These are phyloP conservation scores for Capromys pilorides DNA, from an alignment of 2,797 vertebrate species.

Conservation along the genomic window DNA sequence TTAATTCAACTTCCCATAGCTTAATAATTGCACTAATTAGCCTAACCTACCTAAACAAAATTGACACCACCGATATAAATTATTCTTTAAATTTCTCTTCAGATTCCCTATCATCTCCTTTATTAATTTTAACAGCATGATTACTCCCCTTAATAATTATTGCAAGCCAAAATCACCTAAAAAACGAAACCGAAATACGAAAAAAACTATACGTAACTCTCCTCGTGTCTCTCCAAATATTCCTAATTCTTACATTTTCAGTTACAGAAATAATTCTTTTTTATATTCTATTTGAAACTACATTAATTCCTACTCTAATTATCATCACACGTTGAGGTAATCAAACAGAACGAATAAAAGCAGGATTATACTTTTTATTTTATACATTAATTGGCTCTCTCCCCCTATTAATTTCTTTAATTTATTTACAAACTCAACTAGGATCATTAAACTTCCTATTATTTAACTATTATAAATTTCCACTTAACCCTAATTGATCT, in stretches of 20 bases:
- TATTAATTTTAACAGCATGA: too few relatives aligned
- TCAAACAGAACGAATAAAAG: neutral
- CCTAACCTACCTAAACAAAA: too few relatives aligned
- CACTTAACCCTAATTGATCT: too few relatives aligned
- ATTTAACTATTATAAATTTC: rapidly evolving
- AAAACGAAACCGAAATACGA: too few relatives aligned
- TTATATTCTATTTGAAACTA: neutral
- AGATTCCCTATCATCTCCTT: too few relatives aligned
- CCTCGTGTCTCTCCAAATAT: neutral
- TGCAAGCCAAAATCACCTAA: neutral
- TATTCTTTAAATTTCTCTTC: too few relatives aligned
- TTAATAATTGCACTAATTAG: too few relatives aligned
- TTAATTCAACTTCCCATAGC: too few relatives aligned
- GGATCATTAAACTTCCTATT: neutral
- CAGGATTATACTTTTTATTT: neutral
- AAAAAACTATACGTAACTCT: too few relatives aligned
- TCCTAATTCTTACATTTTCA: neutral
- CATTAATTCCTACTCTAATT: neutral
- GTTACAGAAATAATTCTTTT: neutral
- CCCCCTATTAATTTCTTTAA: rapidly evolving
- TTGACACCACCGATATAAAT: too few relatives aligned
- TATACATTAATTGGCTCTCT: neutral
- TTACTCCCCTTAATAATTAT: too few relatives aligned
- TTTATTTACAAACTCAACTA: neutral
- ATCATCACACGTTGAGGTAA: neutral